phyloP scores from a whole-genome alignment of 2,797 vertebrate species.

The Pagetopsis macropterus region DNA sequence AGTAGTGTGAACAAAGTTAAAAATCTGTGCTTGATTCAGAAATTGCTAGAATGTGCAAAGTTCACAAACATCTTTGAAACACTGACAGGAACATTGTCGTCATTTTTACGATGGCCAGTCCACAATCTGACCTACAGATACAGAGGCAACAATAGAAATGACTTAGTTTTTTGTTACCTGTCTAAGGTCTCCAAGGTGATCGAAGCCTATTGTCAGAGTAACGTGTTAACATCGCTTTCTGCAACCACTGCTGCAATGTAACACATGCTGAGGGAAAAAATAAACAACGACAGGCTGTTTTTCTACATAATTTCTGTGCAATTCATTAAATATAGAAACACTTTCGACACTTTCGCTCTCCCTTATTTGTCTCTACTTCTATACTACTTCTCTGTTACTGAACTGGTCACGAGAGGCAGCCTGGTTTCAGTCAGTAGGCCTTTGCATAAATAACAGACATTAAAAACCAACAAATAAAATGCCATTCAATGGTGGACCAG shows the following conservation, averaged over 20 bases:
- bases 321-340: slow-evolving; percentile 49
- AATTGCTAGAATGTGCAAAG: slow-evolving; percentile 37
- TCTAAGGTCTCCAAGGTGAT: slow-evolving; percentile 25
- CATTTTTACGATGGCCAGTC: neutral
- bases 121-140: slow-evolving; percentile 26
- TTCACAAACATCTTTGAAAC: slow-evolving; percentile 39
- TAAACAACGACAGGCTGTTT: slow-evolving; percentile 17
- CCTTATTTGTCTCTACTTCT: slow-evolving; percentile 31
- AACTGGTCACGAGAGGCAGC: slow-evolving; percentile 59
- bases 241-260: slow-evolving; percentile 22
- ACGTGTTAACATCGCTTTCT: slow-evolving; percentile 14
- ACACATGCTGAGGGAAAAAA: slow-evolving; percentile 34
- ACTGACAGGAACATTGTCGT: slow-evolving; percentile 5
- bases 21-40: slow-evolving; percentile 51
- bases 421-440: slow-evolving; percentile 60
- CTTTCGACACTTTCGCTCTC: slow-evolving; percentile 19
- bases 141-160: slow-evolving; percentile 45
- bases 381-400: slow-evolving; percentile 7
- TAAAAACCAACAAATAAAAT: slow-evolving; percentile 36
- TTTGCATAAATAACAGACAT: slow-evolving; percentile 50
- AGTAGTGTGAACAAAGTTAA: slow-evolving; percentile 39
- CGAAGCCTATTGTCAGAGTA: slow-evolving; percentile 13
- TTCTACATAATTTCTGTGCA: slow-evolving; percentile 51
- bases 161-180: slow-evolving; percentile 19
- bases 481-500: slow-evolving; percentile 26